phyloP scores from a whole-genome alignment of 2,113 vertebrate species.

The Oplegnathus fasciatus region DNA sequence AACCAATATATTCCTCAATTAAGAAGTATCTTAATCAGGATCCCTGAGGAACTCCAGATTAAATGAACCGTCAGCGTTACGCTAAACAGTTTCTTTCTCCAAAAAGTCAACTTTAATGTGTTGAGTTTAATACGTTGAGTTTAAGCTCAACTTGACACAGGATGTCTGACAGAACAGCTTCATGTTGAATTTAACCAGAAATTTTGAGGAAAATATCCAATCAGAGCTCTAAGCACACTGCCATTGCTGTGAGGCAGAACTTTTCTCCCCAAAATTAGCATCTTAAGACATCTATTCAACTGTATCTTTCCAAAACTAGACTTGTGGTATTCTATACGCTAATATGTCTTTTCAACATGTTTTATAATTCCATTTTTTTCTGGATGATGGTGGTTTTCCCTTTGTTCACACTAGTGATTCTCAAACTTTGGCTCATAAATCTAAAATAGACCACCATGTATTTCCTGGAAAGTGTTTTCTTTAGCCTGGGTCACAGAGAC shows the following conservation, averaged over 20 bases:
- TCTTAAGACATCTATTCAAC: too few relatives aligned
- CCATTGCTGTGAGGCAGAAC: too few relatives aligned
- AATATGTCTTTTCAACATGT: too few relatives aligned
- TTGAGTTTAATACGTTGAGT: neutral
- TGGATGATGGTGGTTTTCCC: neutral
- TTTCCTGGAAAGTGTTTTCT: conserved; percentile 60
- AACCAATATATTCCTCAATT: neutral
- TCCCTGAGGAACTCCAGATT: conserved; percentile 1
- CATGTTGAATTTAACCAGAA: neutral
- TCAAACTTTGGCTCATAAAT: conserved; percentile 24
- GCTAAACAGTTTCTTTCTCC: neutral
- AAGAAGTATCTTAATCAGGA: neutral
- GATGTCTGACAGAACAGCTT: neutral
- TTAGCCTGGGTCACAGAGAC: conserved; percentile 37
- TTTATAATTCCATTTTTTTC: too few relatives aligned
- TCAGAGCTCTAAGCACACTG: too few relatives aligned
- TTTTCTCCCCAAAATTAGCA: too few relatives aligned
- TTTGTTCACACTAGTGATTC: conserved; percentile 11
- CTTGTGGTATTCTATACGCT: too few relatives aligned
- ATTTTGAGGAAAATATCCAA: neutral
- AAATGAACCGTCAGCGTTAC: neutral
- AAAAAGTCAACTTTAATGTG: neutral
- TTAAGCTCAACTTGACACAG: neutral
- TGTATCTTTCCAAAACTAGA: too few relatives aligned
- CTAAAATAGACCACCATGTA: conserved; percentile 43